phyloP scores from a whole-genome alignment of 2,888 invertebrate species.

The Ceraclea dissimilis region DNA sequence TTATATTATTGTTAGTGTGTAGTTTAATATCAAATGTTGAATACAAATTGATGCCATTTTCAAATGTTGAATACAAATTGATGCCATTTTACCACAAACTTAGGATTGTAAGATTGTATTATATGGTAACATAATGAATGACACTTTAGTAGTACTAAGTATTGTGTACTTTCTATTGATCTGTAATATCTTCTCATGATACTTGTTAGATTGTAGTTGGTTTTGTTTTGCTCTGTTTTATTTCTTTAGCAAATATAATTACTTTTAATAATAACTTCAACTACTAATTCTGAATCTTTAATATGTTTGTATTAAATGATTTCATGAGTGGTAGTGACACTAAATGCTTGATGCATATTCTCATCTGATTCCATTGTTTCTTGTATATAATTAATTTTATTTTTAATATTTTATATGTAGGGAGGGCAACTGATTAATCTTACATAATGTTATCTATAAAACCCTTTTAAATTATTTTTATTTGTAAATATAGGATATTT shows the following conservation, averaged over 20 bases:
- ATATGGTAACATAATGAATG: no score
- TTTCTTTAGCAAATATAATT: background rate
- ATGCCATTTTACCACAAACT: slow-evolving; percentile 1
- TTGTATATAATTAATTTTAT: no score
- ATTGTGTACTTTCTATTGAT: no score
- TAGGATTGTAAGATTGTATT: background rate
- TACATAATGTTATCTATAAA: no score
- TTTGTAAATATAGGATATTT: no score
- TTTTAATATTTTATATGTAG: no score
- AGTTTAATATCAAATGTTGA: background rate
- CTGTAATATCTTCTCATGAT: no score
- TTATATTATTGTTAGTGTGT: background rate
- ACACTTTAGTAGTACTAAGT: no score
- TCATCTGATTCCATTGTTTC: no score
- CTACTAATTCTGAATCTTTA: background rate
- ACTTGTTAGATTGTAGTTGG: no score
- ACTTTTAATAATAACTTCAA: background rate
- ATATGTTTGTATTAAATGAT: background rate
- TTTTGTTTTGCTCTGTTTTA: background rate
- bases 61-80: background rate
- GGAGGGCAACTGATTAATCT: no score
- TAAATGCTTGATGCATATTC: background rate
- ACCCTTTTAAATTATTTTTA: no score
- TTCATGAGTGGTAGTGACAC: background rate
- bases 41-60: background rate